Conservation (phyloP, 2,888 invertebrate species). For the Idaea aversata region DNA sequence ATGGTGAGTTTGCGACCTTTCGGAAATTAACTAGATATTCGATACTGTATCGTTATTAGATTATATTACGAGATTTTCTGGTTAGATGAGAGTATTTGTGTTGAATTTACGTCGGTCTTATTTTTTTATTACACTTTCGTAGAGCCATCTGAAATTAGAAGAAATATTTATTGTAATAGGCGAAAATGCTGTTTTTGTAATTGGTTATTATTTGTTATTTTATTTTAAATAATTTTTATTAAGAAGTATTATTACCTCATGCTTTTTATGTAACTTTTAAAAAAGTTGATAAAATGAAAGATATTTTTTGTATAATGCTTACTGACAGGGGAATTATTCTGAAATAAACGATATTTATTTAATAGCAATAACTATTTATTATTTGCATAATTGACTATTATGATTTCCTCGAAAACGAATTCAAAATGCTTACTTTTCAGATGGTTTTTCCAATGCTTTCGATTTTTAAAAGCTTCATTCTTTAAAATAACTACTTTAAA, state of each 20-base stretch:
- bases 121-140: not conserved
- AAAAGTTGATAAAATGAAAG: no score
- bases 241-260: no score
- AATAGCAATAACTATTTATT: no score
- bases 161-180: not conserved
- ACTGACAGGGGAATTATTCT: no score
- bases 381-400: no score
- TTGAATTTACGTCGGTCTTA: slow-evolving; percentile 8
- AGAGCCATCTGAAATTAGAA: not conserved
- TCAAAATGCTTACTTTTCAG: not conserved
- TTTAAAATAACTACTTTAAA: not conserved
- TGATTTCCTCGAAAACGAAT: not conserved
- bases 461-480: not conserved
- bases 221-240: no score
- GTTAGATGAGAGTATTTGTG: slow-evolving; percentile 6
- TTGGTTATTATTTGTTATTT: not conserved
- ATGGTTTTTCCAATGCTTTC: not conserved
- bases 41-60: slow-evolving; percentile 38
- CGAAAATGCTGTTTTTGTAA: not conserved
- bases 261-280: no score
- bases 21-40: slow-evolving; percentile 55
- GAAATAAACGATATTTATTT: no score
- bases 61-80: slow-evolving; percentile 10
- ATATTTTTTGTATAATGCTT: no score
- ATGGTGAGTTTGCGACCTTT: slow-evolving; percentile 38